These are phyloP conservation scores for Emydoidea blandingii DNA, from an alignment of 2,797 vertebrate genomes.

Conservation along the genomic window DNA sequence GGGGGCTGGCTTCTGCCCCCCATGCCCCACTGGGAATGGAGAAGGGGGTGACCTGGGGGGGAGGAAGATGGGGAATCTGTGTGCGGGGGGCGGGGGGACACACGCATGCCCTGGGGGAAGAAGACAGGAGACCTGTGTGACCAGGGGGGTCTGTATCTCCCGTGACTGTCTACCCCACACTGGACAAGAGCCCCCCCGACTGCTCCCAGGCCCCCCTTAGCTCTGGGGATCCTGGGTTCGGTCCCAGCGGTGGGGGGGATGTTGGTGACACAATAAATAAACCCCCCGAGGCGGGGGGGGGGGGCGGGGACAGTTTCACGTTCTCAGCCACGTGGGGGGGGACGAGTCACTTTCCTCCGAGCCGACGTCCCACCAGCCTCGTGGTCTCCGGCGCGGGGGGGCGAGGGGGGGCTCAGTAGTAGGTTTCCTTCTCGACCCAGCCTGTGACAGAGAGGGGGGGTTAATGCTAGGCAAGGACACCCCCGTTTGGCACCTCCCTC, in stretches of 20 bases:
- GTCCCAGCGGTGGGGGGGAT: neutral
- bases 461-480: neutral
- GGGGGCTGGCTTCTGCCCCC: neutral
- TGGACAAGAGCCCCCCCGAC: neutral
- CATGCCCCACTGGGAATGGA: neutral
- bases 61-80: neutral
- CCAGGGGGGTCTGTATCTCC: neutral
- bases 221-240: neutral
- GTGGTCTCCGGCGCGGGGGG: neutral
- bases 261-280: no score
- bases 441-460: conserved; percentile 56
- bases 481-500: neutral
- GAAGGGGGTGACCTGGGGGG: neutral
- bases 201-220: neutral
- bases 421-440: conserved; percentile 83
- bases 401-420: conserved; percentile 75
- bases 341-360: neutral
- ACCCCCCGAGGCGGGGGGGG: neutral
- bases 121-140: neutral
- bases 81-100: neutral
- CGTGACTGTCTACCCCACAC: no score
- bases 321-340: neutral
- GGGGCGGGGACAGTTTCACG: neutral
- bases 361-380: neutral
- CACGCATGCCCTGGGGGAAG: neutral